Evolutionary conservation across 92 coral and sea anemone species (phyloP).

Genomic region (Umimayanthus chanpuru): DNA sequence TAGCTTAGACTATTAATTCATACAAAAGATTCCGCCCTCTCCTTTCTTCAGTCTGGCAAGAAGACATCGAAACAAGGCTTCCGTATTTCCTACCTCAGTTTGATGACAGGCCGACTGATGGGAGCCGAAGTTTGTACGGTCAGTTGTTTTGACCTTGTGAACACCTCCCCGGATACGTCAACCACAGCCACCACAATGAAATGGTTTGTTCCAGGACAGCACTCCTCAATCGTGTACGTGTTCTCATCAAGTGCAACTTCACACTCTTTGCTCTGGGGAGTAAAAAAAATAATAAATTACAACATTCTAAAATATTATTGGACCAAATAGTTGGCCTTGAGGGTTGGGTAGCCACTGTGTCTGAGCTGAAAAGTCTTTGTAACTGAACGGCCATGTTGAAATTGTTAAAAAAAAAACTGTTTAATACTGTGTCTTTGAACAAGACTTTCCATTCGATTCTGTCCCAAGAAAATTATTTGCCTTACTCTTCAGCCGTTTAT

Average conservation of each 20-base stretch:
- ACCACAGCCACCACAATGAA: slow-evolving; percentile 85
- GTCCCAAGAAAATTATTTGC: too few species aligned
- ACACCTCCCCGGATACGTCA: slow-evolving; percentile 71
- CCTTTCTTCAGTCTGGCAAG: too few species aligned
- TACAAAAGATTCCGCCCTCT: background rate
- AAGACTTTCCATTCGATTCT: too few species aligned
- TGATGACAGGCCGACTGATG: slow-evolving; percentile 65
- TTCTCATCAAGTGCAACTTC: slow-evolving; percentile 52
- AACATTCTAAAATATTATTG: background rate
- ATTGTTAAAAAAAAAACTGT: too few species aligned
- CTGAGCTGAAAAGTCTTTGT: too few species aligned
- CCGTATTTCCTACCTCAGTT: slow-evolving; percentile 52
- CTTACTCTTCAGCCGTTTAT: too few species aligned
- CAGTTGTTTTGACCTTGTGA: slow-evolving; percentile 77
- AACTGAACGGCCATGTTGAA: too few species aligned
- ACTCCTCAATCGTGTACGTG: slow-evolving; percentile 65
- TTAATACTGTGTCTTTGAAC: too few species aligned
- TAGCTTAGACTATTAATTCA: too few species aligned
- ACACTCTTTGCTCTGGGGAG: slow-evolving; percentile 54
- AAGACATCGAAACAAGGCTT: background rate
- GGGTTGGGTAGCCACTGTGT: background rate
- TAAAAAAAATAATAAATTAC: background rate
- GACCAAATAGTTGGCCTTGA: background rate
- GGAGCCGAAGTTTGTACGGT: slow-evolving; percentile 91
- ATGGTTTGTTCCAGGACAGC: slow-evolving; percentile 86